Evolutionary conservation across 2,797 vertebrate genomes (phyloP), one percentile per base, ranked within the genome.

Genomic region (Champsocephalus esox): DNA sequence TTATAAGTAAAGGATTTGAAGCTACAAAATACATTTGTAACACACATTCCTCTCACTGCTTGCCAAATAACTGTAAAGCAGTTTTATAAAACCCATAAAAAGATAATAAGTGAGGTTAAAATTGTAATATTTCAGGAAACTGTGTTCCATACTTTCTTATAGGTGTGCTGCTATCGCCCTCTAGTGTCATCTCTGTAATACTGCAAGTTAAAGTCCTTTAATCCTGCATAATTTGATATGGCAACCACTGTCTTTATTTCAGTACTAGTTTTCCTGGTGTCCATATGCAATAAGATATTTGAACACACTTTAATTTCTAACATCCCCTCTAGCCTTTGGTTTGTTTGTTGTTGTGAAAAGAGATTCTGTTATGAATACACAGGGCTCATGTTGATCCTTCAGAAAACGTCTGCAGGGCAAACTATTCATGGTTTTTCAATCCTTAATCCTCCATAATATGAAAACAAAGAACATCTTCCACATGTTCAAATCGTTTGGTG

Each of bases 151-250:
- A 11, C 1, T 49, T 10, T 24, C 58, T 61, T 14, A 19, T 28
- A 41, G 2, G 12, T 69, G 70, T 34, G 43, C 46, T 48, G 13
- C 52, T 75, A 73, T 21, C 77, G 66, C 87, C 86, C 81, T 69
- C 90, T 87, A 70, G 78, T 76, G 88, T 3, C 48, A 9, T 0
- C 3, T 55, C 3, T 1, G 5, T n/a, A 52, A 32, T 43, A 65
- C 41, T 84, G 56, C 77, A 77, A 16, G 12, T 19, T 7, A 3
- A 13, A 17, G 38, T 21, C 10, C 28, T 24, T 43, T 12, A 13
- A 14, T 44, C 9, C 12, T 8, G 12, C 3, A 52, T 14, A 38
- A 24, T 66, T 5, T 43, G 16, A 64, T 10, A 19, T 21, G 3
- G 5, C 5, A 55, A 43, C 28, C 17, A 41, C 19, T 21, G 48